Conservation (phyloP, 2,113 vertebrate genomes). For the Peromyscus polionotus region DNA sequence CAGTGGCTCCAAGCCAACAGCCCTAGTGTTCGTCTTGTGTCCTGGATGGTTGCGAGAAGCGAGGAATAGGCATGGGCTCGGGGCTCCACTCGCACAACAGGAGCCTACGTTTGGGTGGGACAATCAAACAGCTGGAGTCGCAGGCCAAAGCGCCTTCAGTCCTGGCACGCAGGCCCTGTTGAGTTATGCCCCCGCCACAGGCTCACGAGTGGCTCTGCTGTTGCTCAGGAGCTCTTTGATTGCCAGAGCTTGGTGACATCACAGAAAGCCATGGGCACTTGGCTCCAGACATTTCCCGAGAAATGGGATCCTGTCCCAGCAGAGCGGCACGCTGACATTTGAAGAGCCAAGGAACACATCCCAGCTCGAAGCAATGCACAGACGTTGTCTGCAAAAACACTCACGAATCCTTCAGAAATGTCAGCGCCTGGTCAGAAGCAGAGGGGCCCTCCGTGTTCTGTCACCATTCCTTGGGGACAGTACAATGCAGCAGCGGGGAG, state of each 20-base stretch:
- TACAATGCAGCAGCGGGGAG: not conserved
- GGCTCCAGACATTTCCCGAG: constrained; percentile 39
- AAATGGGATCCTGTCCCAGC: not conserved
- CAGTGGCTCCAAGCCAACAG: not conserved
- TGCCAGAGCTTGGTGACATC: not conserved
- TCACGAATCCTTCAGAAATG: constrained; percentile 63
- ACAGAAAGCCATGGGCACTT: not conserved
- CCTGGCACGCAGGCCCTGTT: not conserved
- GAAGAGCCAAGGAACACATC: constrained; percentile 34
- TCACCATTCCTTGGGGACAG: not conserved
- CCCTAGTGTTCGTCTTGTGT: not conserved
- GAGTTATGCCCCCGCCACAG: not conserved
- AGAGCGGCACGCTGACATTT: constrained; percentile 46
- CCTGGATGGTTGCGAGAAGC: not conserved
- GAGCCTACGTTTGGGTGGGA: not conserved
- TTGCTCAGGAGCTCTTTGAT: not conserved
- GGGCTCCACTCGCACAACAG: not conserved
- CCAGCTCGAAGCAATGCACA: not conserved
- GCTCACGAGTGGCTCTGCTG: not conserved
- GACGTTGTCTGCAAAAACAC: constrained; percentile 54
- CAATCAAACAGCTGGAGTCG: not conserved
- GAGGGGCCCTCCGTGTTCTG: not conserved
- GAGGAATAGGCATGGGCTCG: not conserved
- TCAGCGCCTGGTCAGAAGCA: constrained; percentile 42
- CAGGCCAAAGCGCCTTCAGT: not conserved